Evolutionary conservation across 2,113 vertebrate species (phyloP).

Genomic region (Monopterus albus): DNA sequence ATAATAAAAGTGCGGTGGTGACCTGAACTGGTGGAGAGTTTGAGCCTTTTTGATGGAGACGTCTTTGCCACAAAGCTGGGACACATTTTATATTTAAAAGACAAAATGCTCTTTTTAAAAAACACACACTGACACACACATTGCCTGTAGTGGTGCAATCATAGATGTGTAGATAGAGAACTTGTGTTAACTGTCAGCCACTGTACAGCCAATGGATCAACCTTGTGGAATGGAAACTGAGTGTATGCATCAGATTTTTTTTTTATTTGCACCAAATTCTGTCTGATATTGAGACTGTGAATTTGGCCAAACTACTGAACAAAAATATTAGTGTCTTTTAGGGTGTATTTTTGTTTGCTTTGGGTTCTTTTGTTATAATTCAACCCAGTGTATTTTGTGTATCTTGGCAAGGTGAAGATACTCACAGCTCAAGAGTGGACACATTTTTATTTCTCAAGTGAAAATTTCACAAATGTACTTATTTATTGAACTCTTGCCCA

Average conservation of each 20-base stretch:
- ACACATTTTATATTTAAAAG: conserved; percentile 64
- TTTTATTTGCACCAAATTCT: conserved; percentile 66
- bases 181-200: conserved; percentile 46
- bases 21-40: conserved; percentile 25
- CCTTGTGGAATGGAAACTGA: conserved; percentile 15
- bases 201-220: conserved; percentile 40
- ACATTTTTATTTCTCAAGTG: conserved; percentile 18
- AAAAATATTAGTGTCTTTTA: conserved; percentile 21
- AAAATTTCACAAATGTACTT: neutral
- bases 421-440: conserved; percentile 16
- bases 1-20: conserved; percentile 10
- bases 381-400: conserved; percentile 27
- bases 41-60: conserved; percentile 56
- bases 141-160: conserved; percentile 49
- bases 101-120: conserved; percentile 52
- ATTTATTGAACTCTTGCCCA: conserved; percentile 37
- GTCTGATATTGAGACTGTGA: conserved; percentile 54
- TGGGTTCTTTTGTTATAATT: conserved; percentile 15
- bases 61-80: conserved; percentile 34
- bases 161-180: conserved; percentile 56
- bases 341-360: conserved; percentile 16
- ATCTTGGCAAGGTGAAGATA: conserved; percentile 34
- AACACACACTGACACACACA: too few species aligned
- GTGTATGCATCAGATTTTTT: conserved; percentile 51
- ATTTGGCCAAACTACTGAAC: conserved; percentile 60